A percentile compares a stretch with the other conserved stretches of the same genome.
Conservation (phyloP, 1,140 invertebrate genomes). For the Oryzaephilus surinamensis region DNA sequence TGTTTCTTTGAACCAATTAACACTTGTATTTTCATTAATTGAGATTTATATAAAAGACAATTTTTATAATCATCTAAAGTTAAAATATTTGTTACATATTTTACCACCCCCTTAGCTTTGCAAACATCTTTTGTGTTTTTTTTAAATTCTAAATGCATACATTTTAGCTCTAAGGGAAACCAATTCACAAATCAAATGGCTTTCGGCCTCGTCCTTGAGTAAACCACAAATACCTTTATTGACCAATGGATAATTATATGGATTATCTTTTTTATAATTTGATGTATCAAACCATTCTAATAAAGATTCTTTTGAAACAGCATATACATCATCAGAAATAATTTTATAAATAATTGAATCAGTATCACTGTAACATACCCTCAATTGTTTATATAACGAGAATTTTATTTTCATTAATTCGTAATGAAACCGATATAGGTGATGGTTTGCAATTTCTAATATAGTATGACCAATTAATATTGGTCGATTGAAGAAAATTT, state of each 20-base stretch:
- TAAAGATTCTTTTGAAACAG: slow-evolving; percentile 18
- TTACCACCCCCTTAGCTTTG: slow-evolving; percentile 1
- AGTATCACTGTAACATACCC: slow-evolving; percentile 37
- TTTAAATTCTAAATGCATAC: too few relatives aligned
- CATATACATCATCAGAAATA: slow-evolving; percentile 24
- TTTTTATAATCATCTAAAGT: slow-evolving; percentile 1
- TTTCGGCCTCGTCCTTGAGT: slow-evolving; percentile 4
- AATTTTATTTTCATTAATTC: slow-evolving; percentile 19
- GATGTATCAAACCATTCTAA: slow-evolving; percentile 25
- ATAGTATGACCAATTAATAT: slow-evolving; percentile 27
- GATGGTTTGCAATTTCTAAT: slow-evolving; percentile 28
- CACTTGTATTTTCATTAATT: not conserved
- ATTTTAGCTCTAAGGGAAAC: slow-evolving; percentile 2
- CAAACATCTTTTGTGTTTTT: not conserved
- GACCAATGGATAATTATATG: not conserved
- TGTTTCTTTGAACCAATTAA: not conserved
- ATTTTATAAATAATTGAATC: slow-evolving; percentile 35
- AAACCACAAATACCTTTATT: slow-evolving; percentile 4
- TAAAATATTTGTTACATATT: slow-evolving; percentile 1
- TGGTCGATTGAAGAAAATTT: slow-evolving; percentile 31
- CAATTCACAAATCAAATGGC: slow-evolving; percentile 5
- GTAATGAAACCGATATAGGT: slow-evolving; percentile 30
- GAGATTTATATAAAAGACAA: not conserved
- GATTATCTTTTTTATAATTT: slow-evolving; percentile 4
- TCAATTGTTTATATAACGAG: slow-evolving; percentile 18